These are phyloP conservation scores for Panthera uncia DNA, from an alignment of 2,113 vertebrate genomes.

Conservation along the genomic window DNA sequence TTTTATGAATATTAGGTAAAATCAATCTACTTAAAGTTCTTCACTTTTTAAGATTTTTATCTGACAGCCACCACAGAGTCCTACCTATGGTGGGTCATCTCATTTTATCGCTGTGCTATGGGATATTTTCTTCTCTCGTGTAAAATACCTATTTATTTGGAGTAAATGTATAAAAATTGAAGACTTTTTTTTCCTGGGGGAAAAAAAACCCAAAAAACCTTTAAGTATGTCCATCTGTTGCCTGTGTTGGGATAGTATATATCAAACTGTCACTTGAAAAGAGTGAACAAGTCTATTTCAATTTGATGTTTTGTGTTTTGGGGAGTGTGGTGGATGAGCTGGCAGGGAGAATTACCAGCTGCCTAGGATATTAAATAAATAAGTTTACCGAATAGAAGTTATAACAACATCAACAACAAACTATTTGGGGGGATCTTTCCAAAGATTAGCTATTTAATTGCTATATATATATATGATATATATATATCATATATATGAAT, in stretches of 20 bases:
- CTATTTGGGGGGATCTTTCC: neutral
- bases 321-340: rapidly evolving
- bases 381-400: neutral
- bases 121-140: neutral
- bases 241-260: neutral
- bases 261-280: neutral
- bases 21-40: neutral
- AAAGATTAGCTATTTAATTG: neutral
- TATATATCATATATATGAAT: neutral
- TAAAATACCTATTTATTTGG: neutral
- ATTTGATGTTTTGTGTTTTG: neutral
- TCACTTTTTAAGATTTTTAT: neutral
- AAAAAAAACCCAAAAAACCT: neutral
- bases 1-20: neutral
- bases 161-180: neutral
- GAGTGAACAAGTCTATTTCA: neutral
- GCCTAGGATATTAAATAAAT: neutral
- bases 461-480: neutral
- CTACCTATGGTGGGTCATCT: neutral
- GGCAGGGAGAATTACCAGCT: neutral
- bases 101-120: neutral
- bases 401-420: neutral
- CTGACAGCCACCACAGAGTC: neutral
- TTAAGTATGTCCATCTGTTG: neutral
- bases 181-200: neutral